Base-by-base conservation (phyloP, 2,888 invertebrate genomes). In the Polydrusus pterygomalis region DNA sequence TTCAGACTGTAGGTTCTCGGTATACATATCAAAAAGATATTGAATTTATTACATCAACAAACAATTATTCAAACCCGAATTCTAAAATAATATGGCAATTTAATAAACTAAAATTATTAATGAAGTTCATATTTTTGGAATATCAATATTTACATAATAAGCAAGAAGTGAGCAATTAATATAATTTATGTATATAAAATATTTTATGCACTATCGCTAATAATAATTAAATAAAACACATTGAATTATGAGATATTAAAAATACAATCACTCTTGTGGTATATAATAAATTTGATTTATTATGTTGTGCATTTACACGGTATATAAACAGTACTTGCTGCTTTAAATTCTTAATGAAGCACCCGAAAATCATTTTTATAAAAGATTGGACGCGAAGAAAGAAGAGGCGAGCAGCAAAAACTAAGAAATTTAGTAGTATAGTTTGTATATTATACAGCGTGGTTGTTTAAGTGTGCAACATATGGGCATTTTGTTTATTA, bases 161-260 rank as follows among this genome's bases (percentile, higher is more conserved):
- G n/a, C 58, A 58, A 58, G 58, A 15, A 18, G 58, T 30, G 17
- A 58, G 38, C 38, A 58, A 58, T 58, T 58, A 58, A 58, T 58
- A 38, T 38, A 38, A 38, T 60, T 60, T 40, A 60, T 60, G 38
- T 58, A n/a, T 56, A 34, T 56, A 15, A 56, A 34, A 56, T 56
- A 56, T 56, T 30, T 56, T 56, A 56, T 20, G n/a, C 56, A 34
- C 56, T 34, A 38, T 38, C 17, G 40, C 11, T 60, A 60, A 60
- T 60, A 60, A 60, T 11, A 38, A 60, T 60, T 60, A 60, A 60
- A 60, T 60, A 17, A 17, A 38, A 38, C 38, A 38, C 18, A 13
- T 40, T 58, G 15, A 58, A 58, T 38, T 40, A 60, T 60, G 58
- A 38, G 38, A 56, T 38, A 58, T 9, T 58, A 58, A 58, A 58